Conservation (phyloP, 1,140 invertebrate species). For the Conus ventricosus region DNA sequence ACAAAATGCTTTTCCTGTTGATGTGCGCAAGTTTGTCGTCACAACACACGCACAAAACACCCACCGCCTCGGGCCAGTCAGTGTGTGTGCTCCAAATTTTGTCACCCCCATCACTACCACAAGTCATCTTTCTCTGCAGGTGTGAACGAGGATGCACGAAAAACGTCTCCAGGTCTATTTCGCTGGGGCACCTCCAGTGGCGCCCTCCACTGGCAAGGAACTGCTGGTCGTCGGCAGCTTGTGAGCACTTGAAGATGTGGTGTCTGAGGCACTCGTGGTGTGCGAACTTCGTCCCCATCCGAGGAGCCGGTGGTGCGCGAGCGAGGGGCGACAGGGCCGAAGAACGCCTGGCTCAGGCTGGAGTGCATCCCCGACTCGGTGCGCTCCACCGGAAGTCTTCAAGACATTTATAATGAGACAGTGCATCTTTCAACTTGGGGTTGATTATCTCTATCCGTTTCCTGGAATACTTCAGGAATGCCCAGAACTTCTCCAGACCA, state of each 20-base stretch:
- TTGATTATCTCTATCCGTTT: conserved; percentile 84
- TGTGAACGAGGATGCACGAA: too few species aligned
- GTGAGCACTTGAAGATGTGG: neutral
- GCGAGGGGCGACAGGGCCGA: conserved; percentile 19
- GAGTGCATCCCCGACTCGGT: neutral
- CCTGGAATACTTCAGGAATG: conserved; percentile 87
- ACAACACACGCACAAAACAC: too few species aligned
- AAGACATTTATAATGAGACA: conserved; percentile 93
- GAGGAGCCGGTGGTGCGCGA: conserved; percentile 9
- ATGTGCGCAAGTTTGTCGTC: too few species aligned
- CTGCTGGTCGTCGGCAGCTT: neutral
- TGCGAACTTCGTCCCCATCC: too few species aligned
- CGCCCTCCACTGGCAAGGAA: neutral
- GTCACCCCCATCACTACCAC: too few species aligned
- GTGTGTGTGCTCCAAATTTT: too few species aligned
- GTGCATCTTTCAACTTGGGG: conserved; percentile 84
- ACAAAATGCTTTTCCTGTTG: too few species aligned
- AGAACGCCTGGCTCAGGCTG: conserved; percentile 20
- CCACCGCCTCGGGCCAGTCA: too few species aligned
- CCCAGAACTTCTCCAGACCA: conserved; percentile 99
- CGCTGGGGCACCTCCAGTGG: neutral
- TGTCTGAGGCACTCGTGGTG: too few species aligned
- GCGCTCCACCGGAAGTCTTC: conserved; percentile 86
- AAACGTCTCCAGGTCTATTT: neutral
- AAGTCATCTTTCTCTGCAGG: too few species aligned